Conservation (phyloP, 1,140 invertebrate species). For the Scaptodrosophila lebanonensis region DNA sequence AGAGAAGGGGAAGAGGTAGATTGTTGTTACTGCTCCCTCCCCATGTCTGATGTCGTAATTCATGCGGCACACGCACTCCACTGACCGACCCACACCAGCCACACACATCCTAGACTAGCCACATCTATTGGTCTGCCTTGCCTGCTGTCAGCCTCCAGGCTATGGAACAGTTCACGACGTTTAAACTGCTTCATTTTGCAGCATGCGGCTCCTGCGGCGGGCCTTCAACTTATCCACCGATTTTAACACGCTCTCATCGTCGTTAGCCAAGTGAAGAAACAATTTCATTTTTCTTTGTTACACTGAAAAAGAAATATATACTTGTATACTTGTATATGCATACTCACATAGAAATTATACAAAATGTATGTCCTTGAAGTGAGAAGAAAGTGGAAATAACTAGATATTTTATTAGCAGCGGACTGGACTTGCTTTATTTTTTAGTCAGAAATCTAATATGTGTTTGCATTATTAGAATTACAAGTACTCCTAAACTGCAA, state of each 20-base stretch:
- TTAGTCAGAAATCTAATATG: too few species aligned
- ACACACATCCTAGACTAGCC: too few species aligned
- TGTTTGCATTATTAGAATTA: too few species aligned
- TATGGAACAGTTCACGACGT: constrained; percentile 48
- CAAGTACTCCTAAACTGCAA: too few species aligned
- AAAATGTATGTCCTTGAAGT: too few species aligned
- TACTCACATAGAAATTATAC: too few species aligned
- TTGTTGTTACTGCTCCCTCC: constrained; percentile 11
- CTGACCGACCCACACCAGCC: constrained; percentile 18
- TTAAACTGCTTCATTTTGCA: constrained; percentile 44
- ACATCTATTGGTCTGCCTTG: too few species aligned
- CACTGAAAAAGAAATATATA: too few species aligned
- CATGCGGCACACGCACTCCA: constrained; percentile 36
- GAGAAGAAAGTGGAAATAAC: too few species aligned
- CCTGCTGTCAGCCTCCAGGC: constrained; percentile 46
- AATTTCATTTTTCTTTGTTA: constrained; percentile 57
- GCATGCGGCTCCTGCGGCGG: constrained; percentile 15
- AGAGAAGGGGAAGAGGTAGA: not conserved
- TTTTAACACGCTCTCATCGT: not conserved
- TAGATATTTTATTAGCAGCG: too few species aligned
- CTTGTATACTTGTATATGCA: too few species aligned
- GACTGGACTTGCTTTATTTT: too few species aligned
- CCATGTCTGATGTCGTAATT: constrained; percentile 24
- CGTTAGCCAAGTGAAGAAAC: constrained; percentile 37
- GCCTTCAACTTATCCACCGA: constrained; percentile 4